These are phyloP conservation scores for Pollenia amentaria DNA, from an alignment of 2,888 invertebrate species.

Conservation along the genomic window DNA sequence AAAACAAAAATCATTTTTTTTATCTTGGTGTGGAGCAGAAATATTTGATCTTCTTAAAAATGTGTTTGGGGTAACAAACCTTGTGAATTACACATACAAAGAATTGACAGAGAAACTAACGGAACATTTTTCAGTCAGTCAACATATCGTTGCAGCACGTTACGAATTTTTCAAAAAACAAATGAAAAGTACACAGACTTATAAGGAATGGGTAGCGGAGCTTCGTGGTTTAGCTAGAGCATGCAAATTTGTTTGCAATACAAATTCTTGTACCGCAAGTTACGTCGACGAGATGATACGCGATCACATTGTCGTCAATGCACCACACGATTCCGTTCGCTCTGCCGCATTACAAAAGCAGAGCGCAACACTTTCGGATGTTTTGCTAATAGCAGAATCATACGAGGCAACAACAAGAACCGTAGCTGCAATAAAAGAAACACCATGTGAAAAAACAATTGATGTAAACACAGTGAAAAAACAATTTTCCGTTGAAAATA, in stretches of 20 bases:
- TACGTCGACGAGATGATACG: no score
- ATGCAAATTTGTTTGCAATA: constrained; percentile 62
- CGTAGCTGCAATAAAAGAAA: constrained; percentile 40
- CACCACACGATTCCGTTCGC: no score
- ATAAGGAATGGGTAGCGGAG: constrained; percentile 71
- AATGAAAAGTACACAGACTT: constrained; percentile 67
- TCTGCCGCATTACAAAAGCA: no score
- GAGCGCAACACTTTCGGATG: no score
- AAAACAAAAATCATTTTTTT: constrained; percentile 71
- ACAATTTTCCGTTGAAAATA: background rate
- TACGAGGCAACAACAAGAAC: constrained; percentile 52
- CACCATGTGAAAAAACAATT: constrained; percentile 28
- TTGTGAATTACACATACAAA: constrained; percentile 54
- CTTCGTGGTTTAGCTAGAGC: constrained; percentile 65
- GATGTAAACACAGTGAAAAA: constrained; percentile 50
- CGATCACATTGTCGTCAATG: no score
- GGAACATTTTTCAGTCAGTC: constrained; percentile 67
- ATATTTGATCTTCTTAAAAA: constrained; percentile 72
- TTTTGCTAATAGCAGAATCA: constrained; percentile 37
- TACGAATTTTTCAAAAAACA: constrained; percentile 67
- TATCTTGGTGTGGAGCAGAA: constrained; percentile 65
- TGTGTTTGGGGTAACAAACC: constrained; percentile 55
- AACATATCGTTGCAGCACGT: constrained; percentile 68
- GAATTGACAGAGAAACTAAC: constrained; percentile 62
- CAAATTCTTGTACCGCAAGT: no score